A percentile compares a stretch with the other conserved stretches of the same genome.
Evolutionary conservation across 2,888 invertebrate species (phyloP).

Genomic region (Coleophora flavipennella): DNA sequence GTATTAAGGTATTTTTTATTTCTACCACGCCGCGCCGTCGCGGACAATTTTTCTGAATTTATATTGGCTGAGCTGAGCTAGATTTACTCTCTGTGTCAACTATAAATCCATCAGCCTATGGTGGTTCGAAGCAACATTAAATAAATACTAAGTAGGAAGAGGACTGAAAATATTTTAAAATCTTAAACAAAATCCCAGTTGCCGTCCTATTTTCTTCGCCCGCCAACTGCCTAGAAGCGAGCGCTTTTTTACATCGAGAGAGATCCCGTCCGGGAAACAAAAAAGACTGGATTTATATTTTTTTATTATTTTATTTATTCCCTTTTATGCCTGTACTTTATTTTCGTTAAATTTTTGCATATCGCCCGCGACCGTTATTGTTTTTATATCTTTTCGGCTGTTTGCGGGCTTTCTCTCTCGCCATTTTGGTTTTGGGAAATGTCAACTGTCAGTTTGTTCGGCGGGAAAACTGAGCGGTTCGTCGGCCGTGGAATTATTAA

Average conservation of each 20-base stretch:
- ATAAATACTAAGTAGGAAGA: too few relatives aligned
- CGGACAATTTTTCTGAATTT: too few relatives aligned
- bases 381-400: constrained; percentile 34
- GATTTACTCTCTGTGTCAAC: too few relatives aligned
- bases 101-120: too few relatives aligned
- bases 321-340: constrained; percentile 56
- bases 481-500: too few relatives aligned
- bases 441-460: constrained; percentile 45
- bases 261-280: constrained; percentile 68
- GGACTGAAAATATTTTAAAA: background rate
- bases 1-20: too few relatives aligned
- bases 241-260: constrained; percentile 68
- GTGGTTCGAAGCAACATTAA: too few relatives aligned
- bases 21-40: too few relatives aligned
- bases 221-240: constrained; percentile 68
- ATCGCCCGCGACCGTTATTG: constrained; percentile 42
- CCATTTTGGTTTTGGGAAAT: constrained; percentile 37
- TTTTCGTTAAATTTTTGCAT: constrained; percentile 63
- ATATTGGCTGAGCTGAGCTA: too few relatives aligned
- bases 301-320: constrained; percentile 70
- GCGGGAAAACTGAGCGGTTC: background rate
- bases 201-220: constrained; percentile 21
- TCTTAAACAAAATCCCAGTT: constrained; percentile 27
- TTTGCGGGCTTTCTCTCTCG: constrained; percentile 36
- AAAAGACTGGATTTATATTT: constrained; percentile 70